A percentile compares a stretch with the other conserved stretches of the same genome.
These are phyloP conservation scores for Conus betulinus DNA, from an alignment of 1,140 invertebrate species.

Conservation along the genomic window DNA sequence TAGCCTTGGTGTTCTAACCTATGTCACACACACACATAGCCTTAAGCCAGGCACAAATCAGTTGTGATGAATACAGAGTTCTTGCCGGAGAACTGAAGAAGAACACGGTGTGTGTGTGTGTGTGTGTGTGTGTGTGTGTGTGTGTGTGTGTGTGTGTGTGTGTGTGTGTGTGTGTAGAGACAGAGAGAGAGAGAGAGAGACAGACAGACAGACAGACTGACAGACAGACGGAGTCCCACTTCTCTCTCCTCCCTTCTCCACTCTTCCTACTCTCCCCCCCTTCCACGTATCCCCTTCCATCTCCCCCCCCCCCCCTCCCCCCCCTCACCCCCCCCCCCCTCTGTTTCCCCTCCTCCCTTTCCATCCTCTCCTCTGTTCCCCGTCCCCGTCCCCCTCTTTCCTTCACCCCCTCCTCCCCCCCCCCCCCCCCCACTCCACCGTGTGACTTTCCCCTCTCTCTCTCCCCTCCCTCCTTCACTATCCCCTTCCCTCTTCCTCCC, in stretches of 20 bases:
- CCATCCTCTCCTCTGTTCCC: background rate
- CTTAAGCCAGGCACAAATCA: too few relatives aligned
- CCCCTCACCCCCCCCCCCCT: background rate
- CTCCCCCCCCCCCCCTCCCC: background rate
- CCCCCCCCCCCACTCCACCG: background rate
- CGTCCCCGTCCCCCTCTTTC: slow-evolving; percentile 5
- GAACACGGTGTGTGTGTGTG: too few relatives aligned
- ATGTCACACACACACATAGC: too few relatives aligned
- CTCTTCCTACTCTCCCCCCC: slow-evolving; percentile 5
- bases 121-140: background rate
- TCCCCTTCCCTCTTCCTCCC: background rate
- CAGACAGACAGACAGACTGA: background rate
- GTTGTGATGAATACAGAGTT: too few relatives aligned
- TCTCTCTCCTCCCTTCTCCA: too few relatives aligned
- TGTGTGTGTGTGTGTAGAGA: too few relatives aligned
- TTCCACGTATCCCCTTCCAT: background rate
- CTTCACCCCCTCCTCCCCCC: slow-evolving; percentile 5
- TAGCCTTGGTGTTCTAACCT: too few relatives aligned
- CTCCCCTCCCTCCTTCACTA: background rate
- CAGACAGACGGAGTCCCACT: background rate
- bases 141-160: background rate
- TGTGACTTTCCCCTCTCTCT: slow-evolving; percentile 28
- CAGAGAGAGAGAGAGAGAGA: slow-evolving; percentile 15
- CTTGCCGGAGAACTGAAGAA: too few relatives aligned
- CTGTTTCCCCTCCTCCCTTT: background rate